Base-by-base conservation (phyloP, 2,113 vertebrate genomes). In the Bufo gargarizans region DNA sequence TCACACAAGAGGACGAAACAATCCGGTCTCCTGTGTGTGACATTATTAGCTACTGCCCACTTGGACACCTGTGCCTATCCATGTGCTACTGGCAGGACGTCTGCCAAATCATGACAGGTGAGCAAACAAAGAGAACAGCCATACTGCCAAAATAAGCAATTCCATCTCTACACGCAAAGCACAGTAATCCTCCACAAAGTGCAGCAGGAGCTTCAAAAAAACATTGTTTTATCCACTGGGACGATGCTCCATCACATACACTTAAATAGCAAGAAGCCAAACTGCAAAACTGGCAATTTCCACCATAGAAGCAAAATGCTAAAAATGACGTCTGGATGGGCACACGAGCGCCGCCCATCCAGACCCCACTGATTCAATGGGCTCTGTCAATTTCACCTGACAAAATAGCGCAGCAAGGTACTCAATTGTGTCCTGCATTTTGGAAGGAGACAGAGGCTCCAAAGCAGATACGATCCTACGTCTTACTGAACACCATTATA, bases 41-140 rank as follows among this genome's bases (percentile, higher is more conserved):
- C 6, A 76, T 55, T 55, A 69, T 8, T 10, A 12, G 76, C 12
- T 50, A 77, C 19, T 55, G 55, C 76, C 3, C 76, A 78, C 10
- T 55, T 49, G 78, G 78, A 14, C 78, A 80, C 78, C 55, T 80
- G 55, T 19, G 55, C 77, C 53, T 58, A 50, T 43, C 67, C 67
- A 85, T 8, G 47, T 45, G 65, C 69, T 58, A 71, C 83, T 17
- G 67, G 58, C 69, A 74, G 63, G 50, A 74, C 16, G 0, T 8
- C 83, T 59, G 83, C 69, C 83, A 83, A 83, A 50, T 7, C 59
- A 63, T 83, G 81, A 67, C 81, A 85, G 83, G 49, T 74, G 49
- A 72, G 59, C n/a, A 82, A 82, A 85, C 83, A 85, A n/a, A 45
- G 53, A 53, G 12, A 50, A 58, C n/a, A 19, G 22, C 22, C 50